Base-by-base conservation (phyloP, 2,797 vertebrate species). In the Aratinga solstitialis region DNA sequence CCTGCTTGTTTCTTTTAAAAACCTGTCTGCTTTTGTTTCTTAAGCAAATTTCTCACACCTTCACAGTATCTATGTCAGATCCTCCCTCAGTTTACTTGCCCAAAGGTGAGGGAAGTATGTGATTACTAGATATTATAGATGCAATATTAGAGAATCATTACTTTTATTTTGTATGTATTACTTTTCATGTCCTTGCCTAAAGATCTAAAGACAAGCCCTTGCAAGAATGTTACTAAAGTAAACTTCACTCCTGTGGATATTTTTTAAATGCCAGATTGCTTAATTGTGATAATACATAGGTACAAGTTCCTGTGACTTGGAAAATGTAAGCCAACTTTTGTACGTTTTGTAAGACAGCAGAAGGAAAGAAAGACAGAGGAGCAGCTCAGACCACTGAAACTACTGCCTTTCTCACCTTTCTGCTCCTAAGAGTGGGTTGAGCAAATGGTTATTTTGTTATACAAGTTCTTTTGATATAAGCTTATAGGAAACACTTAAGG, bases 321-420 rank as follows among this genome's bases (percentile, higher is more conserved):
- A 21, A 66, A 71, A 2, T 0, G 0, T 38, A 1, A 1, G 15
- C 21, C 38, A 24, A 19, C 1, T 62, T 51, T n/a, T 26, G 13
- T 22, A 11, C 3, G 13, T 56, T 63, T 76, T 62, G 24, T 34
- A 34, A 15, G 42, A 22, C 11, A 67, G 43, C 24, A 63, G 54
- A 54, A 54, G 48, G 22, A 72, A 40, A 61, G 20, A 10, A 75
- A 87, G 18, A 2, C 42, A 42, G 34, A 73, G 15, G 11, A 88
- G 19, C 22, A 51, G 2, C 22, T 87, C 29, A 62, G 18, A 22
- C 38, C 50, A 34, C 16, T 34, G n/a, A 51, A 66, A 85, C 30
- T 27, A 24, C 3, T 38, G 29, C 8, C 23, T 80, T 69, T 72
- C 45, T n/a, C 40, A 83, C 32, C 18, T 13, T 73, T 62, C 38